Base-by-base conservation (phyloP, 2,888 invertebrate species). In the Allolobophora icterica region DNA sequence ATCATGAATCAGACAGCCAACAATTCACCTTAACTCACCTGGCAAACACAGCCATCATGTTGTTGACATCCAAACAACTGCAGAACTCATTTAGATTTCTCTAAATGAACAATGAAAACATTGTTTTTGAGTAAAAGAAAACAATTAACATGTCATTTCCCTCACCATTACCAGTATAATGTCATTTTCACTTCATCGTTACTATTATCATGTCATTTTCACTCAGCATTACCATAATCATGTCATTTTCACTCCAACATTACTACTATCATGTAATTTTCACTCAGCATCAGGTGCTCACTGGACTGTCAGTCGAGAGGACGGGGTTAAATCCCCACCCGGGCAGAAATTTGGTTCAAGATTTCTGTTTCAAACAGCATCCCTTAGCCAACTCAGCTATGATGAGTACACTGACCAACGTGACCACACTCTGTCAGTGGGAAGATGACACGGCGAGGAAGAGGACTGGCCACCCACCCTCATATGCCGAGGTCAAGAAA, bases 71-170 rank as follows among this genome's bases (percentile, higher is more conserved):
- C 93, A 99, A 97, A n/a, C 99, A 99, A 96, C 98, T 99, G 96
- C 98, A 99, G 96, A 99, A 99, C 95, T 99, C 98, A 92, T 98
- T 98, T 94, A 99, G 96, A 96, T 99, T 99, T 95, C 98, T 97
- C 98, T 99, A 96, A 83, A 95, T 71, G 95, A 91, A 91, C 17
- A 89, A 89, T 24, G 13, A 89, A 89, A 45, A 30, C 33, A 89
- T 42, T 52, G 38, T 13, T 89, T 30, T n/a, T 30, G 8, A 0
- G 34, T 34, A 34, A 8, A 89, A 89, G 21, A n/a, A 40, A 40
- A 30, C 42, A 42, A 6, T 19, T 21, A 89, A 35, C 35, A 71
- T 17, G 71, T 8, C n/a, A 71, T n/a, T 71, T 71, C 30, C 8
- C n/a, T 71, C n/a, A 30, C 4, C 71, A 87, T 24, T 87, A 38